Evolutionary conservation across 2,113 vertebrate genomes (phyloP), one percentile per base, ranked within the genome.

Genomic region (Galbula dea): DNA sequence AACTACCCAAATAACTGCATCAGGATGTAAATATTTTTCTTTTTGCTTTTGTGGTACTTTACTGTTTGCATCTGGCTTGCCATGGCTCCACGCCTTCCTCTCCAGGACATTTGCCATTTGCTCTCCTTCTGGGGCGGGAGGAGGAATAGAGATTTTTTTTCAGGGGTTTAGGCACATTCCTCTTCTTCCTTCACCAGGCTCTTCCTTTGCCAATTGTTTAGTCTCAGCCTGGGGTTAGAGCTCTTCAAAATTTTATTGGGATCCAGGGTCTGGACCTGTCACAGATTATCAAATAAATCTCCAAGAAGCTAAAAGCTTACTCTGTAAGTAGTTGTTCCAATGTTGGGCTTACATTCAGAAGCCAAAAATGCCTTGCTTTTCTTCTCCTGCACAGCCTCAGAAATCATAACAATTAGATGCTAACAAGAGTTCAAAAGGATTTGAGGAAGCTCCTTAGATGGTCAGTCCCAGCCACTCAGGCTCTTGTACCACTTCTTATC

Each of bases 21-120:
- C 91, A 95, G 93, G 94, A 96, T 91, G 96, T 95, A 91, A 95
- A 96, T 93, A 90, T 94, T 96, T 96, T 96, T 93, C 85, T 95
- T 95, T 89, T 91, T 96, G 82, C 89, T 89, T 94, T 94, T 93
- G 93, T 94, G 92, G 95, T 94, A 90, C 71, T 80, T 88, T 19
- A 74, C 41, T 97, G 96, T 97, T 96, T 97, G 95, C 81, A 57
- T 90, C 89, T 85, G 91, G 96, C 93, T 97, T 32, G 5, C 83
- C 93, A 83, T 21, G 2, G 73, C 83, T 89, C 93, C 93, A 93
- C 45, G 69, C 92, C 83, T 89, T 93, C 94, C 88, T 91, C 88
- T 95, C 89, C 91, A 95, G 94, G 83, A 95, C 93, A 69, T 81
- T 92, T 95, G 86, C 83, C 78, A 91, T 92, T 96, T 89, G 93